These are phyloP conservation scores for Atrina japonica DNA, from an alignment of 2,888 invertebrate genomes.

Conservation along the genomic window DNA sequence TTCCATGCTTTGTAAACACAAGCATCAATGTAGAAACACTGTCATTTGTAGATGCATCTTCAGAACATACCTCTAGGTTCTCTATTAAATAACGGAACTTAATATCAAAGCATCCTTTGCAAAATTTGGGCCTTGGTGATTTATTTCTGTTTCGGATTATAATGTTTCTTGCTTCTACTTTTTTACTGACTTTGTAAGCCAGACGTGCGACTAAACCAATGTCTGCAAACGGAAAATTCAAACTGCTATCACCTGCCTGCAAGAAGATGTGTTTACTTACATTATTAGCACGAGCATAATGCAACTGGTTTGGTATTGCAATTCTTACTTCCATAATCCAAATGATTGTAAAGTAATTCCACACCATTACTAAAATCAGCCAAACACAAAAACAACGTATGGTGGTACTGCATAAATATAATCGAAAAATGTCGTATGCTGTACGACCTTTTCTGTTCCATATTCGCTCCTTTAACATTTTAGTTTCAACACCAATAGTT, in stretches of 20 bases:
- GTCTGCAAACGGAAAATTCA: neutral
- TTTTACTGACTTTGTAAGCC: neutral
- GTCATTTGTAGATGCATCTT: neutral
- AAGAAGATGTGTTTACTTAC: too few relatives aligned
- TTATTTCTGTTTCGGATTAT: neutral
- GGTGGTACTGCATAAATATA: too few relatives aligned
- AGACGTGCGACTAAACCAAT: neutral
- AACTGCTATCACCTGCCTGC: too few relatives aligned
- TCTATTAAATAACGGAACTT: slow-evolving; percentile 23
- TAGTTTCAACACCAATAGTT: too few relatives aligned
- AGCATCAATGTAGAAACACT: slow-evolving; percentile 18
- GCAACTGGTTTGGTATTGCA: neutral
- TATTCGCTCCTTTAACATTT: too few relatives aligned
- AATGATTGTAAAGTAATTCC: slow-evolving; percentile 9
- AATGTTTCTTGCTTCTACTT: neutral
- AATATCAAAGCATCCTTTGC: slow-evolving; percentile 24
- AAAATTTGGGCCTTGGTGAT: slow-evolving; percentile 14
- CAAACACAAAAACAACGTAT: too few relatives aligned
- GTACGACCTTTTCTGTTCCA: too few relatives aligned
- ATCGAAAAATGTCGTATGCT: too few relatives aligned
- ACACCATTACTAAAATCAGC: neutral
- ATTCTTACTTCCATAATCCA: slow-evolving; percentile 22
- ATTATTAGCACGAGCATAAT: neutral
- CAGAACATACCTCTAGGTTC: slow-evolving; percentile 20
- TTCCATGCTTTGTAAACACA: slow-evolving; percentile 37